phyloP scores from a whole-genome alignment of 1,140 invertebrate genomes.

The Pseudomyrmex sp. region DNA sequence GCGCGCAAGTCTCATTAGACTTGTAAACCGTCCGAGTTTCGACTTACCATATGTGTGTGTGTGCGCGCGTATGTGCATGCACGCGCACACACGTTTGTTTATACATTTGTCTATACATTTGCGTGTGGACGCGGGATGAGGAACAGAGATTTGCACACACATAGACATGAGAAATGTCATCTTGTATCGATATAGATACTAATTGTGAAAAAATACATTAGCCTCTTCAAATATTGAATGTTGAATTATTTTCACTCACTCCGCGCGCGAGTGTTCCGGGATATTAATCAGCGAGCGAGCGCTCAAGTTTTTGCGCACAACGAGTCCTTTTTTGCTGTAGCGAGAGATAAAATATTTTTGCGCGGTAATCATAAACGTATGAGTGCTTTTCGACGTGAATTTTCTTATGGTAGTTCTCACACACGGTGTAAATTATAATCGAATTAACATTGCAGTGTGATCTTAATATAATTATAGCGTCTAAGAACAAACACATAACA shows the following conservation, averaged over 20 bases:
- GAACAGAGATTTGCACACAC: background rate
- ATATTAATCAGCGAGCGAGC: slow-evolving; percentile 44
- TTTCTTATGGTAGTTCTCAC: too few species aligned
- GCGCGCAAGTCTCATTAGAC: slow-evolving; percentile 86
- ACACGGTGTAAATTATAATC: too few species aligned
- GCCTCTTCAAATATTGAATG: background rate
- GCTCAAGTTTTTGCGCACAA: slow-evolving; percentile 7
- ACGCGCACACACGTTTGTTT: background rate
- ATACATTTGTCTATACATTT: background rate
- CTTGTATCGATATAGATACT: slow-evolving; percentile 46
- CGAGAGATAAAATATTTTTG: too few species aligned
- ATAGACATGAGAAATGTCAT: slow-evolving; percentile 51
- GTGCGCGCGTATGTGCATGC: background rate
- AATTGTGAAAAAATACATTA: slow-evolving; percentile 43
- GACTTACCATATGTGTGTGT: slow-evolving; percentile 76
- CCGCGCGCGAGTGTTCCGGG: slow-evolving; percentile 30
- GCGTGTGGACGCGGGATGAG: slow-evolving; percentile 39
- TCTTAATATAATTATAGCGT: too few species aligned
- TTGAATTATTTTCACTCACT: slow-evolving; percentile 17
- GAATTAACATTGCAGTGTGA: too few species aligned
- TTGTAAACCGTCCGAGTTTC: slow-evolving; percentile 84
- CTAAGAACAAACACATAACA: too few species aligned
- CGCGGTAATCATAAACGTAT: too few species aligned
- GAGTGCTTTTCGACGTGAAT: too few species aligned
- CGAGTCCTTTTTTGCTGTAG: slow-evolving; percentile 32